Base-by-base conservation (phyloP, 2,888 invertebrate genomes). In the Volucella inanis region DNA sequence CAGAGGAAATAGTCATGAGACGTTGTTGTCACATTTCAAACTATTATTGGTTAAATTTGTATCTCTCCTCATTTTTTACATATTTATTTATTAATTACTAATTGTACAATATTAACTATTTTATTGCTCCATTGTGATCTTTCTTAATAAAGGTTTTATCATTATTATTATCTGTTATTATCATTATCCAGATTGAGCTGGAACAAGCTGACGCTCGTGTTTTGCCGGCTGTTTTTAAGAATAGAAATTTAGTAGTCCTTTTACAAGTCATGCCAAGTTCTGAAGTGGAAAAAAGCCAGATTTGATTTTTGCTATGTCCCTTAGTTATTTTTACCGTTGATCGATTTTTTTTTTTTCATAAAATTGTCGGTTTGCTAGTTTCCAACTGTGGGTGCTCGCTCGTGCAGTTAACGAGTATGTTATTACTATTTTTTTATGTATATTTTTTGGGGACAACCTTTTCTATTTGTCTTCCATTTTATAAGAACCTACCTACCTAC, bases 11-110 rank as follows among this genome's bases (percentile, higher is more conserved):
- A 80, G 75, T 61, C 65, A 71, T 45, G 52, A 15, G n/a, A 68
- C 76, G 12, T 55, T 71, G 85, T 85, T 85, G 85, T 68, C 85
- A 81, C 41, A 75, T 85, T 85, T 85, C 81, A 80, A 43, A 54
- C 43, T 49, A 72, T 43, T 14, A 31, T 11, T 52, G 52, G 50
- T 55, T 18, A 47, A 47, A 52, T 49, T 64, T 76, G 47, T 49
- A 10, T 49, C 12, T 64, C 49, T 31, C 31, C 49, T 15, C 49
- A 50, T 76, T 41, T n/a, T n/a, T 64, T 31, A 49, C 49, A 31
- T 11, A 15, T 15, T 49, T 15, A 3, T 57, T 39, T 10, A 10
- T 57, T 10, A 8, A 11, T 12, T 59, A 39, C 39, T 68, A 70
- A 57, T 70, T 71, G 12, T 59, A 22, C 18, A 22, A 22, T 2